Evolutionary conservation across 2,888 invertebrate genomes (phyloP).

Genomic region (Trichopria drosophilae): DNA sequence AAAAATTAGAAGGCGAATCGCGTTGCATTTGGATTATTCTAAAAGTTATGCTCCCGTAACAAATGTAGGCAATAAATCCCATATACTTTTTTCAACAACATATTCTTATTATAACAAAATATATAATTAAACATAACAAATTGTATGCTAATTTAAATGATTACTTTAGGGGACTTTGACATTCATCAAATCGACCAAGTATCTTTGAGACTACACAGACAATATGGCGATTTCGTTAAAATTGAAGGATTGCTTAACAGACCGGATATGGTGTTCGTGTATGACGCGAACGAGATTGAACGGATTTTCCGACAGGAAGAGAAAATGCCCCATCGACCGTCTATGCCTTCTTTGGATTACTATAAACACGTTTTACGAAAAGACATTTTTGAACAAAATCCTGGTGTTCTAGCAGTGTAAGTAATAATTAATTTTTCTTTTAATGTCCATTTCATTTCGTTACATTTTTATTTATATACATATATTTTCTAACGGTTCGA

Average conservation of each 20-base stretch:
- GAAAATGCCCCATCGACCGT: conserved; percentile 69
- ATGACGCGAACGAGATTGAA: conserved; percentile 72
- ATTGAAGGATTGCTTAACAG: conserved; percentile 69
- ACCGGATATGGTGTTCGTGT: conserved; percentile 75
- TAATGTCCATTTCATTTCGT: not conserved
- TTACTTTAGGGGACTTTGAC: conserved; percentile 64
- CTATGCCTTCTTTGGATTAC: conserved; percentile 75
- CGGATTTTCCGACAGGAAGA: conserved; percentile 72
- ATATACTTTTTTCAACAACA: too few relatives aligned
- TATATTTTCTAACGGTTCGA: not conserved
- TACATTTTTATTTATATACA: not conserved
- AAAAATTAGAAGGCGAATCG: too few relatives aligned
- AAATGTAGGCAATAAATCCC: too few relatives aligned
- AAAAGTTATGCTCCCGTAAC: too few relatives aligned
- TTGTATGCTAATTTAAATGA: not conserved
- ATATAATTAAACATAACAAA: conserved; percentile 1
- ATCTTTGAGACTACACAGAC: conserved; percentile 63
- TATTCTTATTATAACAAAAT: conserved; percentile 6
- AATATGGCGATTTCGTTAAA: conserved; percentile 72
- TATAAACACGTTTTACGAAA: conserved; percentile 72
- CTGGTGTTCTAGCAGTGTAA: conserved; percentile 76
- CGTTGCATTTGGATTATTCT: too few relatives aligned
- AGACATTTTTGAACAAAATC: conserved; percentile 69
- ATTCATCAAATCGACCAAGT: conserved; percentile 71
- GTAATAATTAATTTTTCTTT: conserved; percentile 40